Evolutionary conservation across 2,113 vertebrate genomes (phyloP).

Genomic region (Eptesicus fuscus): DNA sequence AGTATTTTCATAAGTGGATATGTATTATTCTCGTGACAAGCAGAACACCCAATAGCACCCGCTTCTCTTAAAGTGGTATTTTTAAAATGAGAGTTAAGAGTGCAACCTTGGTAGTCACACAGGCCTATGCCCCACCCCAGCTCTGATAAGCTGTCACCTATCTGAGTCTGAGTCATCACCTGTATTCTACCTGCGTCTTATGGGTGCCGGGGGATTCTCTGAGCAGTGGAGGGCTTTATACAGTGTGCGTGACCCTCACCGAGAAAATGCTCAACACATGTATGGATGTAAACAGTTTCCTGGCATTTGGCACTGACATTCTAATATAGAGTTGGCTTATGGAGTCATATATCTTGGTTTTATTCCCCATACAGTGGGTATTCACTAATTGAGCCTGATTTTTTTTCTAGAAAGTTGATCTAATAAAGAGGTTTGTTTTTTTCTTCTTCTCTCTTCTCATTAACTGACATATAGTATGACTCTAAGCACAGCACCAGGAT

Average conservation of each 20-base stretch:
- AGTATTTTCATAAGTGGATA: neutral
- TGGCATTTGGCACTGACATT: neutral
- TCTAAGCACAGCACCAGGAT: neutral
- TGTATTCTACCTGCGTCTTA: neutral
- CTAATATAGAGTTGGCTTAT: neutral
- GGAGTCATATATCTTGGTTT: neutral
- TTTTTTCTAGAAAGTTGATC: neutral
- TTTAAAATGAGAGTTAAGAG: neutral
- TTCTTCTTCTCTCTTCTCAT: neutral
- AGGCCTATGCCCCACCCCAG: neutral
- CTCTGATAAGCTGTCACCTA: neutral
- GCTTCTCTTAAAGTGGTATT: neutral
- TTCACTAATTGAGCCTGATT: neutral
- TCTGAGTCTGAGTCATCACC: neutral
- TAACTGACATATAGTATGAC: neutral
- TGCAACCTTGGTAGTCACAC: neutral
- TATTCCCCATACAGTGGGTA: neutral
- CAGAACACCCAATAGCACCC: neutral
- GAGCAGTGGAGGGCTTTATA: neutral
- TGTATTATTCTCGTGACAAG: neutral
- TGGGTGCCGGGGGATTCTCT: neutral
- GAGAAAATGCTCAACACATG: neutral
- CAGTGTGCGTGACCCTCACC: neutral
- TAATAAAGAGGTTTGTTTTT: neutral
- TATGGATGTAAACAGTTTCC: neutral